Conservation (phyloP, 2,888 invertebrate genomes). For the Protophormia terraenovae region DNA sequence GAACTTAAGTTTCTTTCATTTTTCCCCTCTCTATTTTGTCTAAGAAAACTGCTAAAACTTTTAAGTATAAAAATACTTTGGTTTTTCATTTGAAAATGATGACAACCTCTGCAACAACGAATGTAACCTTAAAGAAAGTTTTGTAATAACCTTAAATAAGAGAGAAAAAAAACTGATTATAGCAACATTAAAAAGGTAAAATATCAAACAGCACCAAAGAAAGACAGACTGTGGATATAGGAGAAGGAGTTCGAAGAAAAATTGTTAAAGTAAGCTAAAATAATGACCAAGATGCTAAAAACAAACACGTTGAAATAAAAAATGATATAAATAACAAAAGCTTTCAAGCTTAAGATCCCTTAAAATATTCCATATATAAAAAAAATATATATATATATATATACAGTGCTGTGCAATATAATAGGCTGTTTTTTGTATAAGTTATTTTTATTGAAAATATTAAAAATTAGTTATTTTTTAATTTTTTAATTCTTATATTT, state of each 20-base stretch:
- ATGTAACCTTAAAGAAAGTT: not conserved
- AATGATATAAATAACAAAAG: constrained; percentile 32
- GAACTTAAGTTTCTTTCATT: too few relatives aligned
- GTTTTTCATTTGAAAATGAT: constrained; percentile 1
- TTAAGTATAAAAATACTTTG: not conserved
- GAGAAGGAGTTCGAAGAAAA: not conserved
- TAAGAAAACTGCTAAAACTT: not conserved
- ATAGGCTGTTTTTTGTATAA: too few relatives aligned
- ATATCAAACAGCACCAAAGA: not conserved
- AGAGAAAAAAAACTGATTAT: not conserved
- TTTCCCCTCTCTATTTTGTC: too few relatives aligned
- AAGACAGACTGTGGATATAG: not conserved
- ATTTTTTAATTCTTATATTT: too few relatives aligned
- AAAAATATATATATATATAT: not conserved
- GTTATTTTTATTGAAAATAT: too few relatives aligned
- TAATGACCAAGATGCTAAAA: constrained; percentile 16
- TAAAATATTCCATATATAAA: not conserved
- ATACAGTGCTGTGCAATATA: too few relatives aligned
- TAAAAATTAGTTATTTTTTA: too few relatives aligned
- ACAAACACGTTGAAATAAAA: not conserved
- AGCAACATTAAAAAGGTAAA: constrained; percentile 1
- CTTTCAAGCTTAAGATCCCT: constrained; percentile 12
- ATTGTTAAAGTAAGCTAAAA: not conserved
- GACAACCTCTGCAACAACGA: not conserved
- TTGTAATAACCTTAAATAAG: not conserved